Base-by-base conservation (phyloP, 2,797 vertebrate genomes). In the Hypotaenidia okinawae region DNA sequence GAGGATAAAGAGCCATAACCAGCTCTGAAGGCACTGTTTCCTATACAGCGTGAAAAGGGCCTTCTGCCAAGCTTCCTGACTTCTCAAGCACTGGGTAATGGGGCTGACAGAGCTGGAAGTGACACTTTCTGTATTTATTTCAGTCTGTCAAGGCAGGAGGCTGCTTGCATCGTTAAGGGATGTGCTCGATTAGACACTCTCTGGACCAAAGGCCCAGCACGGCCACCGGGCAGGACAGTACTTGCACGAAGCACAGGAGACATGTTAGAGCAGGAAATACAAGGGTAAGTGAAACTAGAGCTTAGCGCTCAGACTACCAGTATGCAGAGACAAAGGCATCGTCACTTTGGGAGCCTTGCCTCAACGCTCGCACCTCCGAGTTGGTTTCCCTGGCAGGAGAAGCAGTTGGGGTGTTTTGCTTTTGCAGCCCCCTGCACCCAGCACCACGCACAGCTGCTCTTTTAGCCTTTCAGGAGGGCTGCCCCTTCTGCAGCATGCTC, bases 311-410 rank as follows among this genome's bases (percentile, higher is more conserved):
- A 87, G 67, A 35, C 66, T 84, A 62, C 77, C 8, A 7, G 54
- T 89, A 24, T 32, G 61, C 76, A 47, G 63, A 90, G 84, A 68
- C 24, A 66, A 68, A 83, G 9, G 33, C 6, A 0, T 67, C 47
- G 16, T 86, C 88, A 86, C 84, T 86, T 94, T 73, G 39, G 69
- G 64, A 84, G 49, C 61, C n/a, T 45, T 67, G n/a, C 88, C 74
- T 61, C 35, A 62, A 52, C 37, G 18, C 43, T 45, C 43, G 5
- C 43, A 45, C 18, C 19, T 19, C 43, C 18, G 8, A 45, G 43
- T 10, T 45, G 43, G 43, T 45, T 21, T 45, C 64, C n/a, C 37
- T 70, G 68, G 32, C 69, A 41, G 3, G 23, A 82, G 45, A 75
- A 62, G n/a, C 49, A 16, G 25, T 27, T 51, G 13, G 27, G 23